Evolutionary conservation across 2,113 vertebrate genomes (phyloP).

Genomic region (Crotalus viridis): DNA sequence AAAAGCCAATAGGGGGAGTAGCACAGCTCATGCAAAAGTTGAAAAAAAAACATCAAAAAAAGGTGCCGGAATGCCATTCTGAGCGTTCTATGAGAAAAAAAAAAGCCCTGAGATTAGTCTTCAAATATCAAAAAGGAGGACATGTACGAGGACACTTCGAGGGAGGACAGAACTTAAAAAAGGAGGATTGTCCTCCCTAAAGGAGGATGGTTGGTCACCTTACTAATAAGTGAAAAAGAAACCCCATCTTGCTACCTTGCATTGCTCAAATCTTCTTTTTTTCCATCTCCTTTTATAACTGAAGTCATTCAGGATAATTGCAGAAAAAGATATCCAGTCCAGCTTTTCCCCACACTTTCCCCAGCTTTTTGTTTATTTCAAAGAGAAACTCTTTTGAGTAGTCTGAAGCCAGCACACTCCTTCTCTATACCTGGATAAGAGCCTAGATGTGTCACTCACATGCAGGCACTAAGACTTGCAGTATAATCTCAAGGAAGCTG

Average conservation of each 20-base stretch:
- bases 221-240: not conserved
- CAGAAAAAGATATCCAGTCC: not conserved
- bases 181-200: no score
- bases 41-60: no score
- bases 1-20: no score
- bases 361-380: not conserved
- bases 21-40: no score
- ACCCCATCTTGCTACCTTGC: not conserved
- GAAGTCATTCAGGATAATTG: not conserved
- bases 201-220: no score
- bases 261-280: not conserved
- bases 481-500: not conserved
- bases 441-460: not conserved
- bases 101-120: no score
- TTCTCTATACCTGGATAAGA: not conserved
- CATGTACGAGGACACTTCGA: no score
- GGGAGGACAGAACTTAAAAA: no score
- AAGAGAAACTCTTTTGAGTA: not conserved
- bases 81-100: no score
- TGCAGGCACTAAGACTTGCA: not conserved
- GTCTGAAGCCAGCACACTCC: not conserved
- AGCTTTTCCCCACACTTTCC: not conserved
- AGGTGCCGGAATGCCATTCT: no score
- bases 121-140: no score
- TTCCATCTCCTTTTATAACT: not conserved